These are phyloP conservation scores for Tupaia chinensis DNA, from an alignment of 2,113 vertebrate genomes.

Conservation along the genomic window DNA sequence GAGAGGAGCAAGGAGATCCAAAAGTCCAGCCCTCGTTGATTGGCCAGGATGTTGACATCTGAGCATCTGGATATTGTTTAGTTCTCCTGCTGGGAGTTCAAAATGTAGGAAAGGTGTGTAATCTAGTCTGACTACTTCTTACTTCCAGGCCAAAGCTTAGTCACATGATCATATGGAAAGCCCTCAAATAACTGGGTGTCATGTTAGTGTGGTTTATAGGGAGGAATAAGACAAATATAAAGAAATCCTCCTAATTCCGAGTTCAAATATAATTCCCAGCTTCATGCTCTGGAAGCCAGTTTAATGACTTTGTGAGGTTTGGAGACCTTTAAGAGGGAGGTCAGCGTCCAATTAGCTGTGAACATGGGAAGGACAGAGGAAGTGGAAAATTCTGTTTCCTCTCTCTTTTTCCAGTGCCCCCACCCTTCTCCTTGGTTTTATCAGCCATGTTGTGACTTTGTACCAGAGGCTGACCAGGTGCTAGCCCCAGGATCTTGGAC, in stretches of 20 bases:
- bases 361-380: too few relatives aligned
- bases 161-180: conserved; percentile 75
- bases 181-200: conserved; percentile 92
- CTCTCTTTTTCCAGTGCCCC: too few relatives aligned
- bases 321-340: too few relatives aligned
- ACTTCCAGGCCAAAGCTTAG: conserved; percentile 59
- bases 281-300: too few relatives aligned
- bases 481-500: too few relatives aligned
- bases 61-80: background rate
- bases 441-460: too few relatives aligned
- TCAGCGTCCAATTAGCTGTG: too few relatives aligned
- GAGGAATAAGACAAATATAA: conserved; percentile 92
- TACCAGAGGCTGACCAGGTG: too few relatives aligned
- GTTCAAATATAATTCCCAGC: conserved; percentile 87
- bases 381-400: too few relatives aligned
- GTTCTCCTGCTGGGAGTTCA: background rate
- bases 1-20: background rate
- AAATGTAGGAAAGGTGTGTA: background rate
- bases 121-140: background rate
- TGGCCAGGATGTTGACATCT: background rate
- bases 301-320: too few relatives aligned
- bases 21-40: background rate
- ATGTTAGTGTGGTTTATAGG: conserved; percentile 89
- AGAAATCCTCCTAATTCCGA: conserved; percentile 92
- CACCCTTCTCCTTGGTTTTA: too few relatives aligned